Base-by-base conservation (phyloP, 2,888 invertebrate genomes). In the Neria commutata region DNA sequence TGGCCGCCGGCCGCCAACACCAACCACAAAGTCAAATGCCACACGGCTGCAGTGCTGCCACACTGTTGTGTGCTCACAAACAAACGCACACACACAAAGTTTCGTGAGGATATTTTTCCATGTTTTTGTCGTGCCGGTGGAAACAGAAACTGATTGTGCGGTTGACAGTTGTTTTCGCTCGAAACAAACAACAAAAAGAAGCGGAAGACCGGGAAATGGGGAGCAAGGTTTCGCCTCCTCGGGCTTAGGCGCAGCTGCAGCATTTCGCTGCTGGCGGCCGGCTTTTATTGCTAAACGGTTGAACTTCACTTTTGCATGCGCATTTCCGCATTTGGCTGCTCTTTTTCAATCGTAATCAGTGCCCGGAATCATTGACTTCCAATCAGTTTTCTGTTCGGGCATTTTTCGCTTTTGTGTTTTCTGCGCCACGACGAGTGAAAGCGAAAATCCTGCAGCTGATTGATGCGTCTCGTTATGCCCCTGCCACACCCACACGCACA, bases 401-500 rank as follows among this genome's bases (percentile, higher is more conserved):
- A 34, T 33, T 33, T 33, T 46, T 23, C 19, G 6, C 24, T 19
- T 46, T 46, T 6, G n/a, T n/a, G n/a, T 17, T 17, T n/a, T 42
- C n/a, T n/a, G 46, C 17, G n/a, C n/a, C 14, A n/a, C 4, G 11
- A 5, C n/a, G 14, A 46, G 14, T 46, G 24, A 46, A 53, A 34
- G 16, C 19, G 54, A 47, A n/a, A 54, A 46, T 54, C 47, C 46
- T 54, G 47, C 46, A 54, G 46, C 54, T 54, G 54, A 54, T 54
- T 54, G 54, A 46, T 47, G 54, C 21, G 40, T 26, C 40, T 56
- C 63, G 25, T 26, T 33, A 29, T 33, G 34, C 55, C 59, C 49
- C 51, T 61, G 64, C 47, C 3, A 60, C 64, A 63, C 16, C 58
- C 60, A 58, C 23, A 73, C 57, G 64, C 66, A 64, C 54, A 61